Evolutionary conservation across 2,888 invertebrate genomes (phyloP), one percentile per base, ranked within the genome.

Genomic region (Atethmia centrago): DNA sequence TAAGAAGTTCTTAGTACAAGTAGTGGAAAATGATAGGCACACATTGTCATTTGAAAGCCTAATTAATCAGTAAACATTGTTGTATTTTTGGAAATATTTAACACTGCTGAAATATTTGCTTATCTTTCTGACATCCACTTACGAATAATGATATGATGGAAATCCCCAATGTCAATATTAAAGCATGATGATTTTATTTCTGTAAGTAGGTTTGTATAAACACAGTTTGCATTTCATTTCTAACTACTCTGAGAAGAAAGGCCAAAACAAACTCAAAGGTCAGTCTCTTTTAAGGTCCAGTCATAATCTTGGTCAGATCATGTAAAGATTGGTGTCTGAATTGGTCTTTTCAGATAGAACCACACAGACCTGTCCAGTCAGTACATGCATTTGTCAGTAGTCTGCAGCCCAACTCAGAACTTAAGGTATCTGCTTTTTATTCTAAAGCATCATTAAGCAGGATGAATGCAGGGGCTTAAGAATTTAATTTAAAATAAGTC

Each of bases 101-200:
- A 47, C 16, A 69, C 7, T 7, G 19, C 16, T 25, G 31, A 64
- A 28, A 77, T 70, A 49, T 55, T 63, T 71, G 21, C 16, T 71
- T 64, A 64, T 71, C 78, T 53, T 47, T 76, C 19, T n/a, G 31
- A 62, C 58, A 77, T 61, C 53, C 1, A 12, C 7, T 55, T 49
- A 28, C 14, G 42, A 62, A 49, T 25, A 70, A 49, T 42, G 40
- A 42, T 70, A 55, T 55, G 21, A n/a, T n/a, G 8, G 53, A 42
- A 70, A 55, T 62, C 16, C 21, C 25, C 21, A 61, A 77, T 49
- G 69, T 19, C 31, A 61, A 70, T 70, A 62, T 77, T 42, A 75
- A 62, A 36, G 51, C 31, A 42, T 47, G 14, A n/a, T 67, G 21
- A 36, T 3, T 3, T 36, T 3, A 5, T 36, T 36, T 36, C 4